These are phyloP conservation scores for Seira musarum DNA, from an alignment of 2,888 invertebrate genomes.

Conservation along the genomic window DNA sequence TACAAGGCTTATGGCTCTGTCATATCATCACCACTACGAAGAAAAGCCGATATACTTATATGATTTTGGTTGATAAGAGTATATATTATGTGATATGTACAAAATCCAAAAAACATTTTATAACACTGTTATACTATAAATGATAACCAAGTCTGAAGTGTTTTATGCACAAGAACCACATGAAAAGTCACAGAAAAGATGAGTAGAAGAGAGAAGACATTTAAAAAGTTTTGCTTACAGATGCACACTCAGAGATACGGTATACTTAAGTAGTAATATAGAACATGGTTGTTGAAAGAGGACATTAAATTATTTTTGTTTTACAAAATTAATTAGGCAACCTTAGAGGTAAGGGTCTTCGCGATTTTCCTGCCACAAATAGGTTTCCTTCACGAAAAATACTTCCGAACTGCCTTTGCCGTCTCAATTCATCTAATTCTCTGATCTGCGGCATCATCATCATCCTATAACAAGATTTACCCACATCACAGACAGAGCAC, in stretches of 20 bases:
- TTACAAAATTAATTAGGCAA: slow-evolving; percentile 1
- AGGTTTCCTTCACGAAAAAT: slow-evolving; percentile 66
- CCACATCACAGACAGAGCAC: slow-evolving; percentile 12
- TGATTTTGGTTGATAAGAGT: background rate
- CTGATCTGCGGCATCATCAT: slow-evolving; percentile 66
- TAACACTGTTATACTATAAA: background rate
- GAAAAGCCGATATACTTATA: no score
- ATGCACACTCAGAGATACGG: no score
- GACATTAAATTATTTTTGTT: no score
- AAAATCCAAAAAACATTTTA: background rate
- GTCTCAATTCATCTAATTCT: slow-evolving; percentile 64
- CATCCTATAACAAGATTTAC: slow-evolving; percentile 20
- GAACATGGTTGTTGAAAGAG: no score
- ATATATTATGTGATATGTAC: background rate
- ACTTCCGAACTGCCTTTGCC: slow-evolving; percentile 57
- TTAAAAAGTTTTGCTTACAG: background rate
- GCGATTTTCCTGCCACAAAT: slow-evolving; percentile 22
- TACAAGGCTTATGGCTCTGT: background rate
- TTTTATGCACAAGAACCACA: background rate
- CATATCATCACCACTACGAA: background rate
- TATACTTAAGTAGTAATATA: no score
- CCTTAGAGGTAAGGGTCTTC: slow-evolving; percentile 29
- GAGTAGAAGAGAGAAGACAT: slow-evolving; percentile 1
- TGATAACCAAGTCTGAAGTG: background rate
- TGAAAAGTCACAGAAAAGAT: background rate